Percentiles rank a stretch among this genome's conserved stretches.
phyloP scores from a whole-genome alignment of 2,113 vertebrate genomes.

The Grammomys surdaster region DNA sequence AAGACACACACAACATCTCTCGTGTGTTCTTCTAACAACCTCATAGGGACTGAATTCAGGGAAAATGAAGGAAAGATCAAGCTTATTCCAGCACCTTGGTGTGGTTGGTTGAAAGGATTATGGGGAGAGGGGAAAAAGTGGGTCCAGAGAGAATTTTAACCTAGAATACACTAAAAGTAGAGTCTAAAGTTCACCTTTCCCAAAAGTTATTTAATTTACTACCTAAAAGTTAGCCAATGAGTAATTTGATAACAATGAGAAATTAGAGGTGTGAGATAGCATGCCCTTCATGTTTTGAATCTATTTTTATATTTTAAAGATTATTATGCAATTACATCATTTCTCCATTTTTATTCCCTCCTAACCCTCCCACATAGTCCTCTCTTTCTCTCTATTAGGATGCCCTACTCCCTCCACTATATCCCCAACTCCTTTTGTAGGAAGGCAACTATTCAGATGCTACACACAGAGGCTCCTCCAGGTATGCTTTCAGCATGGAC shows the following conservation, averaged over 20 bases:
- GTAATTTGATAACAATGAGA: neutral
- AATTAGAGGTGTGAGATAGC: neutral
- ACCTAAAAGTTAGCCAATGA: neutral
- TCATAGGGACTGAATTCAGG: neutral
- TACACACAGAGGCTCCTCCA: neutral
- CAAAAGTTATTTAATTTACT: neutral
- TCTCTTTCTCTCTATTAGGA: neutral
- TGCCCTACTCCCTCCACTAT: neutral
- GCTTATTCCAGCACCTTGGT: neutral
- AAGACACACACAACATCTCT: neutral
- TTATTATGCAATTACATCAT: neutral
- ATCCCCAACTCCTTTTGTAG: neutral
- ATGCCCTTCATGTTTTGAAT: neutral
- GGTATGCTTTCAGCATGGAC: neutral
- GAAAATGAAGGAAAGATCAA: neutral
- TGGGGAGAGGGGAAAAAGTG: neutral
- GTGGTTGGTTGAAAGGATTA: neutral
- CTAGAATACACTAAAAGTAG: neutral
- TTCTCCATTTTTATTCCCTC: neutral
- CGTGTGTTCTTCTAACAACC: neutral
- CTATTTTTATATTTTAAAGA: slow-evolving; percentile 38
- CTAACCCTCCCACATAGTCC: neutral
- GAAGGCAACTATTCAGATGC: neutral
- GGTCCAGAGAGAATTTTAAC: neutral
- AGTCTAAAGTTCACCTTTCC: neutral